Base-by-base conservation (phyloP, 2,113 vertebrate genomes). In the Argyrosomus japonicus region DNA sequence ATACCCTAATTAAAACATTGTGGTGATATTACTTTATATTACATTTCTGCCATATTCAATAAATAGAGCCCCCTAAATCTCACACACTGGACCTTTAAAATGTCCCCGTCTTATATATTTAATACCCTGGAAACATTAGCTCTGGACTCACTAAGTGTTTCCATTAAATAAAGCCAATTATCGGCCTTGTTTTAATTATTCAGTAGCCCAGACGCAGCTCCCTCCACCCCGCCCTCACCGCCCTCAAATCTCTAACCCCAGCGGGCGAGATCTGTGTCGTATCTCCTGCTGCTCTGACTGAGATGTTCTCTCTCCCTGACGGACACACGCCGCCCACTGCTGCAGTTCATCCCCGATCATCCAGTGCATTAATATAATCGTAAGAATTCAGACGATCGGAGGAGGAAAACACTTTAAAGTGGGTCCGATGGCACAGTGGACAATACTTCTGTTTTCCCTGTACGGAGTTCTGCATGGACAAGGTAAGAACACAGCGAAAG, bases 381-480 rank as follows among this genome's bases (percentile, higher is more conserved):
- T 0, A 1, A 8, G 5, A 4, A 29, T 12, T 57, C 2, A 0
- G 5, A 45, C 13, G 3, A 25, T 54, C n/a, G 0, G 10, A 14
- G 19, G 11, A 10, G 14, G 3, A 1, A 11, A 15, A 3, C 13
- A 2, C 18, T 47, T 23, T 11, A 19, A 15, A 61, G 4, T 1
- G 29, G 50, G 21, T 21, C 17, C 4, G 21, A 89, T 88, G 90
- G 80, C 83, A 21, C 70, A 18, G 25, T 85, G 87, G 90, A 75
- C 19, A 2, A 5, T 89, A 5, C 1, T 88, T 51, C 1, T 92
- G 17, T 45, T 91, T 61, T 70, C 53, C 77, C 36, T 93, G 0
- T 88, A 17, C n/a, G 80, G 58, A 72, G 3, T 85, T 83, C 45
- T 91, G 65, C 77, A 29, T 1, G 88, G 83, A 40, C 54, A 87